These are phyloP conservation scores for Potamilus streckersoni DNA, from an alignment of 1,140 invertebrate species.

Conservation along the genomic window DNA sequence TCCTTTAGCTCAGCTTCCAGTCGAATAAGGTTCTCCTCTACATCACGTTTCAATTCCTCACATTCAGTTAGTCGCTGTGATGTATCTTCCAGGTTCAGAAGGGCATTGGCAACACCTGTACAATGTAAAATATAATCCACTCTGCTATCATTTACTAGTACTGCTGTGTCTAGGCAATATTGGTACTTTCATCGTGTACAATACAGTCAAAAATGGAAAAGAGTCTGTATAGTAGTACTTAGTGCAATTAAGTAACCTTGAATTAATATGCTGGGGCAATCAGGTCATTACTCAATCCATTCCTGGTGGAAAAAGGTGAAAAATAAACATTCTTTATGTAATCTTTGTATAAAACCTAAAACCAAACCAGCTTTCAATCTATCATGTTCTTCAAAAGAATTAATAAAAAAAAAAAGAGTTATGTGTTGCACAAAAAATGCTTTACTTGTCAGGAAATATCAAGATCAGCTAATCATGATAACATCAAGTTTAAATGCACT, in stretches of 20 bases:
- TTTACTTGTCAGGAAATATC: too few relatives aligned
- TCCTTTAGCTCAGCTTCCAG: conserved; percentile 90
- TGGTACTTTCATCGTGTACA: not conserved
- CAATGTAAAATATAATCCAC: not conserved
- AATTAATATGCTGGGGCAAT: not conserved
- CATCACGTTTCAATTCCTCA: conserved; percentile 74
- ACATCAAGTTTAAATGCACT: not conserved
- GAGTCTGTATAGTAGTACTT: not conserved
- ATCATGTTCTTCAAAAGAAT: too few relatives aligned
- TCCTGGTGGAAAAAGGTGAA: too few relatives aligned
- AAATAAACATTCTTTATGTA: too few relatives aligned
- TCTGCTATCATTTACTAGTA: not conserved
- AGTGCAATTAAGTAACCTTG: not conserved
- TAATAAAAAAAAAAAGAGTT: too few relatives aligned
- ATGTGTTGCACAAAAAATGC: too few relatives aligned
- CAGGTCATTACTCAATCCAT: too few relatives aligned
- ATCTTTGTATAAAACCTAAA: too few relatives aligned
- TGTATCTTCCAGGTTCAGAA: conserved; percentile 86
- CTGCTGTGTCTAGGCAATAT: not conserved
- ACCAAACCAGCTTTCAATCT: too few relatives aligned
- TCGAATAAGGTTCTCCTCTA: conserved; percentile 78
- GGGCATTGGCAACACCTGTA: conserved; percentile 69
- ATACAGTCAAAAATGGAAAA: not conserved
- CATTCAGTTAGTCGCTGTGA: conserved; percentile 85
- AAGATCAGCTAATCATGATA: not conserved